Base-by-base conservation (phyloP, 2,113 vertebrate genomes). In the Nanorana parkeri region DNA sequence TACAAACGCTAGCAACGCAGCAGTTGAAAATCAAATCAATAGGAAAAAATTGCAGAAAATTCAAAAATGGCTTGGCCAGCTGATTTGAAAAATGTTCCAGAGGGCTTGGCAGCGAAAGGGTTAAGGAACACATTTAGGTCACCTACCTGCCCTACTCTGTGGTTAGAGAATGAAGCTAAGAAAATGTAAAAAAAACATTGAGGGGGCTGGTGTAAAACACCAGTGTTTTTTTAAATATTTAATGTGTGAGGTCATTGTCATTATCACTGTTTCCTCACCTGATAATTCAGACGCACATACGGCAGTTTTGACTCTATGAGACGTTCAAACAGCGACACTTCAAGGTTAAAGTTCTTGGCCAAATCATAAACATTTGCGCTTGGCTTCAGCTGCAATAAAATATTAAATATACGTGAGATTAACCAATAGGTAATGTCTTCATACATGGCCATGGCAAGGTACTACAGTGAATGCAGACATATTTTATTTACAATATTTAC, bases 261-360 rank as follows among this genome's bases (percentile, higher is more conserved):
- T 20, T n/a, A 6, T n/a, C 1, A 23, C 10, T 13, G 84, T 19
- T 16, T 85, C 66, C 91, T 93, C 76, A 99, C 97, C 94, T 99
- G 97, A 85, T 96, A 96, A 91, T 95, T 94, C 72, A 99, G 95
- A 80, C 94, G 90, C 76, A 98, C 95, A 85, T 89, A 98, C 3
- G 96, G 96, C 74, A 97, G 90, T 47, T 91, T 82, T 17, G 96
- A 92, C 77, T 91, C 95, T 86, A 99, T 93, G 64, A 99, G 94
- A 55, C 96, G 94, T 88, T 99, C 97, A 91, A 99, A 99, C 90
- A 98, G 95, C 58, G 97, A 99, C 60, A 97, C 93, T 86, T 98
- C 97, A 51, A 99, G 91, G 87, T 93, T 92, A 91, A 96, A 97
- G 88, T 96, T 96, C 89, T 92, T 97, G 56, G 96, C 97, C 65